phyloP scores from a whole-genome alignment of 2,797 vertebrate species.

The Alectoris magna region DNA sequence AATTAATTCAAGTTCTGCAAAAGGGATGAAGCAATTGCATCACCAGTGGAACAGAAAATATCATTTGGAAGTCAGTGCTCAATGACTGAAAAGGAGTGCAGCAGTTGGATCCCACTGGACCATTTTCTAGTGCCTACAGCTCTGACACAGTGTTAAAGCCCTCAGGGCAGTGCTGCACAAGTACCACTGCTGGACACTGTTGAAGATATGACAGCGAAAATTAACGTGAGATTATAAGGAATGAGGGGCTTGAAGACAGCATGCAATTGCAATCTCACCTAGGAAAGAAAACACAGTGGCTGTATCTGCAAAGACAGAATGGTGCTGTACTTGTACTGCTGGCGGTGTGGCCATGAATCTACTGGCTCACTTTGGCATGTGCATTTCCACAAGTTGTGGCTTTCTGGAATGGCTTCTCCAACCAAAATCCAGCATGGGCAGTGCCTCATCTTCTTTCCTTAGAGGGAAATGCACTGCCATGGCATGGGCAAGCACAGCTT shows the following conservation, averaged over 20 bases:
- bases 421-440: not conserved
- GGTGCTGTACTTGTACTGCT: not conserved
- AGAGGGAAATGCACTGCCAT: accelerated
- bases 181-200: not conserved
- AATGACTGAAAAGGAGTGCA: not conserved
- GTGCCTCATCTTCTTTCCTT: not conserved
- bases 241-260: not conserved
- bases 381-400: not conserved
- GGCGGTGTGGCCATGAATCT: not conserved
- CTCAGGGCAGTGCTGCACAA: not conserved
- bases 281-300: not conserved
- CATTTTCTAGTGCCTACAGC: not conserved
- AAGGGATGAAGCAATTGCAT: slow-evolving; percentile 37
- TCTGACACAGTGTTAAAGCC: not conserved
- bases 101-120: not conserved
- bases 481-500: accelerated
- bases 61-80: not conserved
- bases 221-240: not conserved
- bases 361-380: accelerated
- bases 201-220: not conserved
- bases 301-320: accelerated
- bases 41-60: not conserved
- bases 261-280: not conserved
- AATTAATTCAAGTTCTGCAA: slow-evolving; percentile 60
- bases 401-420: not conserved